phyloP scores from a whole-genome alignment of 2,888 invertebrate genomes.

The Drosophila kanekoi region DNA sequence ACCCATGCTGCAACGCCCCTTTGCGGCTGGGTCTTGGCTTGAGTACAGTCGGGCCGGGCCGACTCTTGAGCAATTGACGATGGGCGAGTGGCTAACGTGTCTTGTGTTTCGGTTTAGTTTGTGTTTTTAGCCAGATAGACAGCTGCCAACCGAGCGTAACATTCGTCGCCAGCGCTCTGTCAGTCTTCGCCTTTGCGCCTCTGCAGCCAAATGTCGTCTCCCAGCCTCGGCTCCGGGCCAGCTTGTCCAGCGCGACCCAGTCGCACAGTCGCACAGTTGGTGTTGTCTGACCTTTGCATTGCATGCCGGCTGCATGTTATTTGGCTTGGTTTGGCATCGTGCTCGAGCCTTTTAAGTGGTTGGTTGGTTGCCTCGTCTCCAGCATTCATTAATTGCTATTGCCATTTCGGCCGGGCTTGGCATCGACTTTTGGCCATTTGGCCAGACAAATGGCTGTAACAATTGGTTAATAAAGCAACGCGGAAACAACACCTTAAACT shows the following conservation, averaged over 20 bases:
- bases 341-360: conserved; percentile 59
- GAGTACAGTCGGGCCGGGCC: conserved; percentile 14
- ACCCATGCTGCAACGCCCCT: not conserved
- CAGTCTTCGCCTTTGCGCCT: conserved; percentile 38
- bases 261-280: conserved; percentile 30
- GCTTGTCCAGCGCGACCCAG: conserved; percentile 34
- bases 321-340: conserved; percentile 53
- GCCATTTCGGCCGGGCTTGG: conserved; percentile 62
- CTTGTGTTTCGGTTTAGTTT: conserved; percentile 38
- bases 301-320: conserved; percentile 53
- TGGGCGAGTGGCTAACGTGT: conserved; percentile 46
- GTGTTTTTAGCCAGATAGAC: conserved; percentile 52
- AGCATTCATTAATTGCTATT: conserved; percentile 71
- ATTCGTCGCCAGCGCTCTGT: conserved; percentile 45
- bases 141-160: conserved; percentile 67
- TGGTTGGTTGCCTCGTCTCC: conserved; percentile 46
- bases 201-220: conserved; percentile 22
- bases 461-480: conserved; percentile 42
- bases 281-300: conserved; percentile 61
- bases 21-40: not conserved
- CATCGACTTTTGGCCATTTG: conserved; percentile 50
- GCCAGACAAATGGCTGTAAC: conserved; percentile 34
- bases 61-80: conserved; percentile 55
- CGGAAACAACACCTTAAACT: conserved; percentile 45
- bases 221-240: conserved; percentile 4